Evolutionary conservation across 2,888 invertebrate genomes (phyloP), one percentile per base, ranked within the genome.

Genomic region (Phengaris arion): DNA sequence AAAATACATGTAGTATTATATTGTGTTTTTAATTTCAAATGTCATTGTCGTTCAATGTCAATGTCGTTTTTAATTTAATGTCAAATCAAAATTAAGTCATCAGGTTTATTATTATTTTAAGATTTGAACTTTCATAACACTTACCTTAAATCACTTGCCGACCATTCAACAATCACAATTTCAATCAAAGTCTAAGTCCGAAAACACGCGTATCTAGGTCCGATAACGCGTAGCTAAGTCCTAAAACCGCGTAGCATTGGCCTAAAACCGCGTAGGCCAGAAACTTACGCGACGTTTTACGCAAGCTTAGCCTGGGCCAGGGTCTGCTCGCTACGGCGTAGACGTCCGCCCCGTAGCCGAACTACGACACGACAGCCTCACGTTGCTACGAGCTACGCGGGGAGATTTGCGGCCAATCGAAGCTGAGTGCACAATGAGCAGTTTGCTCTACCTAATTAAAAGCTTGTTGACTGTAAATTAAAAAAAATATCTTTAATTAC

Each of bases 301-400:
- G 85, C 87, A 85, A 87, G 89, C 87, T 87, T 85, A 88, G 85
- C 84, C 89, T 54, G 91, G 91, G 90, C 90, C 90, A 90, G 90
- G 91, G 90, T 87, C 87, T 83, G 79, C 51, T 78, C 76, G 84
- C 88, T 89, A 87, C 89, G 86, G 81, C 86, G 90, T 88, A 89
- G 88, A 88, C 93, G 92, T 89, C 92, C 90, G 90, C 87, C 85
- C 84, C 87, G 93, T 88, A 90, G 90, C 90, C 87, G 87, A 84
- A 85, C 86, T 86, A 90, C 90, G 88, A 91, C 86, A 91, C 91
- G 89, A 93, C 89, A 92, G 89, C 85, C 88, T 88, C 91, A 87
- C 91, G 92, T 92, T 91, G 92, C 92, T 90, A 92, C 90, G 89
- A 89, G 92, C 93, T 92, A 92, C 91, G 90, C 88, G 89, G 90